Conservation (phyloP, 2,113 vertebrate species). For the Gymnarchus niloticus region DNA sequence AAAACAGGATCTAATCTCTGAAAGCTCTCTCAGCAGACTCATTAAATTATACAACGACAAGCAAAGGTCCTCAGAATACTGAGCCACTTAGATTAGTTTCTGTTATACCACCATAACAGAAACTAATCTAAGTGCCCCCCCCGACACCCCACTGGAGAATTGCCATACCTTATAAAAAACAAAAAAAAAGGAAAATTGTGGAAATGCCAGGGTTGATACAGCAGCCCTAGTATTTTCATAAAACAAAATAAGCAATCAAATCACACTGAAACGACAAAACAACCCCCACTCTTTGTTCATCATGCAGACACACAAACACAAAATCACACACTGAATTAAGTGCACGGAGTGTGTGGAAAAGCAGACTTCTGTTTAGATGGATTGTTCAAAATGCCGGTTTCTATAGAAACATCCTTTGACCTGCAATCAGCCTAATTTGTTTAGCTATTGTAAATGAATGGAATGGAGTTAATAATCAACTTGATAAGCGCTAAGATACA, state of each 20-base stretch:
- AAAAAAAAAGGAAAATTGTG: no score
- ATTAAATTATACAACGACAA: neutral
- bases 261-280: neutral
- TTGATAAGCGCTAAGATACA: slow-evolving; percentile 1
- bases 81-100: no score
- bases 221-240: neutral
- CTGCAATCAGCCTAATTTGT: neutral
- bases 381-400: neutral
- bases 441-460: neutral
- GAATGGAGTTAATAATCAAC: slow-evolving; percentile 8
- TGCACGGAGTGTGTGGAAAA: neutral
- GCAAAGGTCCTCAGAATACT: neutral
- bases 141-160: neutral
- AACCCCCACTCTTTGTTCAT: neutral
- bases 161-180: neutral
- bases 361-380: neutral
- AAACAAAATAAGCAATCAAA: neutral
- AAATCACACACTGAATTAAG: neutral
- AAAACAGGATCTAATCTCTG: no score
- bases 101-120: neutral
- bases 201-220: no score
- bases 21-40: neutral
- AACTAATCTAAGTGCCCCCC: no score
- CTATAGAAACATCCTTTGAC: neutral
- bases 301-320: neutral